Evolutionary conservation across 53 echinoderm and acorn worm genomes (phyloP).

Genomic region (Paelopatides confundens): DNA sequence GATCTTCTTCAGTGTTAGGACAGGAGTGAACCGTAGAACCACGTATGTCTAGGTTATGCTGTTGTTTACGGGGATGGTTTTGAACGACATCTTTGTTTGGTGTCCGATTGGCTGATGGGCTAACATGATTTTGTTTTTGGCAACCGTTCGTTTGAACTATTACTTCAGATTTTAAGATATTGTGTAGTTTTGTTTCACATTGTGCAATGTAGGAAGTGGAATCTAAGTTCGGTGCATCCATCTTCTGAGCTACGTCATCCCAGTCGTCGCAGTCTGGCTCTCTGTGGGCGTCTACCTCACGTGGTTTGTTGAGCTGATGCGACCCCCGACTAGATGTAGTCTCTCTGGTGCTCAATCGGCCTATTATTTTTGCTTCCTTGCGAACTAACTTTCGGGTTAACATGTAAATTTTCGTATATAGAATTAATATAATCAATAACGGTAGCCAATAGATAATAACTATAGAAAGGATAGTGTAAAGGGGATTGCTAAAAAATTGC

Average conservation of each 20-base stretch:
- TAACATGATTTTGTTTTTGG: slow-evolving; percentile 37
- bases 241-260: slow-evolving; percentile 72
- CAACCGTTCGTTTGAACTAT: slow-evolving; percentile 43
- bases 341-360: slow-evolving; percentile 77
- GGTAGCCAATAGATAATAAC: slow-evolving; percentile 92
- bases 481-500: slow-evolving; percentile 82
- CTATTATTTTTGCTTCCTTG: slow-evolving; percentile 83
- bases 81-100: background rate
- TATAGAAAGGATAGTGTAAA: slow-evolving; percentile 87
- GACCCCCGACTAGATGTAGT: slow-evolving; percentile 61
- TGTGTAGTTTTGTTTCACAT: slow-evolving; percentile 41
- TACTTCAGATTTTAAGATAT: slow-evolving; percentile 10
- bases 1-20: slow-evolving; percentile 47
- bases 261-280: slow-evolving; percentile 72
- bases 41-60: slow-evolving; percentile 22
- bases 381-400: slow-evolving; percentile 82
- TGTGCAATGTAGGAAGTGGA: slow-evolving; percentile 56
- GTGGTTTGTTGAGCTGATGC: slow-evolving; percentile 65
- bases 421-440: slow-evolving; percentile 78
- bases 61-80: slow-evolving; percentile 11
- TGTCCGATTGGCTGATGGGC: slow-evolving; percentile 38
- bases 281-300: slow-evolving; percentile 58
- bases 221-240: slow-evolving; percentile 57
- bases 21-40: slow-evolving; percentile 45
- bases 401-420: slow-evolving; percentile 88